Evolutionary conservation across 2,113 vertebrate species (phyloP).

Genomic region (Columbina picui): DNA sequence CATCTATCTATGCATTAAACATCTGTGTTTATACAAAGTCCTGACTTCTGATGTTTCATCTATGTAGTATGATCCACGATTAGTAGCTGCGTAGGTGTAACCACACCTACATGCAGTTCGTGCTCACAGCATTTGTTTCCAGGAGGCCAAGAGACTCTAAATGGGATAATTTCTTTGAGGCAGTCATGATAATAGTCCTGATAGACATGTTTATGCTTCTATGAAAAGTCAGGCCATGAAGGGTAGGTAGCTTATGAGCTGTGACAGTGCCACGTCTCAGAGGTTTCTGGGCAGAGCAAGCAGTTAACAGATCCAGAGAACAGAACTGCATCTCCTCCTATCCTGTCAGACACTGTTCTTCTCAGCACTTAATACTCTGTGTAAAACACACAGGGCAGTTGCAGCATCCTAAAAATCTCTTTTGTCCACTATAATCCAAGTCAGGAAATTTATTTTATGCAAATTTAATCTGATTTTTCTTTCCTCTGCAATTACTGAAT

Average conservation of each 20-base stretch:
- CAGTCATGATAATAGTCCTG: neutral
- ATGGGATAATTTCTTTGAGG: neutral
- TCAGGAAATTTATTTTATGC: slow-evolving; percentile 3
- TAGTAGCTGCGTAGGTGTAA: neutral
- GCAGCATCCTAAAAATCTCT: slow-evolving; percentile 14
- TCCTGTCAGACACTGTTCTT: neutral
- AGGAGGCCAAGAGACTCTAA: neutral
- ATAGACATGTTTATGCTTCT: neutral
- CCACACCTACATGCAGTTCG: neutral
- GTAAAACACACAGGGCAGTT: neutral
- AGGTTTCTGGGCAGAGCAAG: neutral
- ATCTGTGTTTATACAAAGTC: neutral
- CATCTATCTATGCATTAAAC: neutral
- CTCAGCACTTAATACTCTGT: neutral
- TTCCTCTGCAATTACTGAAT: slow-evolving; percentile 8
- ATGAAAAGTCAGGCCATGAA: neutral
- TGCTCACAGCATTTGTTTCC: neutral
- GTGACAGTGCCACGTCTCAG: neutral
- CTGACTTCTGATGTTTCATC: neutral
- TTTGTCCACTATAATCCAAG: neutral
- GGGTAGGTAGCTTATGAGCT: neutral
- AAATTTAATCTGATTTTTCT: slow-evolving; percentile 38
- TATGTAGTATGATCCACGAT: neutral
- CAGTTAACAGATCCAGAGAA: neutral
- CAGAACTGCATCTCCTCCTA: neutral